Base-by-base conservation (phyloP, 2,113 vertebrate genomes). In the Phylloscopus trochilus region DNA sequence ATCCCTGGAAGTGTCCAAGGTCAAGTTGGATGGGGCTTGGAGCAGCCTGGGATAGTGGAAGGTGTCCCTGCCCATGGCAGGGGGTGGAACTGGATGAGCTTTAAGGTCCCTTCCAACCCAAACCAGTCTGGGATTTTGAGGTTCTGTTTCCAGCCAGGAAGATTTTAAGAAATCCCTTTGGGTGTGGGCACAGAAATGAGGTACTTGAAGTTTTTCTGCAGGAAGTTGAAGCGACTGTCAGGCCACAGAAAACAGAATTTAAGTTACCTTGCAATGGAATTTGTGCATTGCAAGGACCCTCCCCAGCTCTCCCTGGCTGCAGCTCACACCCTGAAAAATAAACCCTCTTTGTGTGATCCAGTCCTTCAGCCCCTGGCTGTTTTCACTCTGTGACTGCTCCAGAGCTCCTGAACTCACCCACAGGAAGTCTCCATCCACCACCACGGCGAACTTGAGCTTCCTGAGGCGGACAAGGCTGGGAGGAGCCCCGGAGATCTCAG, bases 361-460 rank as follows among this genome's bases (percentile, higher is more conserved):
- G 20, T 2, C 47, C 41, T 13, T 39, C 26, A 46, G 26, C 3
- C 18, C 28, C 33, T 35, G 41, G 3, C 21, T 33, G 55, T 6
- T 49, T 15, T 4, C 12, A 9, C 18, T 6, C 68, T 8, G 35
- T 3, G 31, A 6, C 19, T 44, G 47, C 46, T 44, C 39, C 35
- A 27, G 78, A 10, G 3, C 69, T 11, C 76, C 5, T 6, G 33
- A 11, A 95, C 98, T 98, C 83, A 99, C 99, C 99, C 98, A 99
- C 30, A 99, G 95, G 51, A 98, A 97, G 55, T 98, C 96, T 33
- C 97, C 98, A 4, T 98, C 97, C 16, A 96, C 95, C 20, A 74
- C 83, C 15, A 99, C 21, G 0, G 98, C 98, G 28, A 98, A 99
- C 90, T 99, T 99, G 81, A 98, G 97, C n/a, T 98, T 98, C 91